Conservation (phyloP, 1,140 invertebrate genomes). For the Pachyrhynchus sulphureomaculatus region DNA sequence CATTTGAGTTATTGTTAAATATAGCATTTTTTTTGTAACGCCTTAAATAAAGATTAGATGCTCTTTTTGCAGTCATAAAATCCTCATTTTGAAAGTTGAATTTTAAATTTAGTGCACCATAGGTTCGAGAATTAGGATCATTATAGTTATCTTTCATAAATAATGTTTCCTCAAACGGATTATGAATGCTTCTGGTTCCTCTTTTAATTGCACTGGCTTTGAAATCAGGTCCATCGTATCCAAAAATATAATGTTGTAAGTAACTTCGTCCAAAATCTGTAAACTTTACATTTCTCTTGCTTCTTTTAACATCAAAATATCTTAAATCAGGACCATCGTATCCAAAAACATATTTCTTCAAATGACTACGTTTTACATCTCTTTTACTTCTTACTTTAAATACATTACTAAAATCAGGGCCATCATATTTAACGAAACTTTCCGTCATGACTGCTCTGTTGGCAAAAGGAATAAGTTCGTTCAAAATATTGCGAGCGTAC, state of each 20-base stretch:
- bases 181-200: too few relatives aligned
- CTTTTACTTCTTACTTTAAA: too few relatives aligned
- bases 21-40: background rate
- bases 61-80: background rate
- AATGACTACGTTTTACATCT: too few relatives aligned
- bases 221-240: background rate
- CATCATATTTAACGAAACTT: background rate
- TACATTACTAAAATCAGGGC: too few relatives aligned
- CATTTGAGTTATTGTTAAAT: background rate
- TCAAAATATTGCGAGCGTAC: constrained; percentile 24
- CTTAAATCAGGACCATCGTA: too few relatives aligned
- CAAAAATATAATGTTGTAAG: background rate
- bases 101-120: background rate
- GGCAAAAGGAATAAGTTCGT: background rate
- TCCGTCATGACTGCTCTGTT: background rate
- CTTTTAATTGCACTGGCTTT: background rate
- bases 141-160: background rate
- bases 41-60: background rate
- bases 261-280: background rate
- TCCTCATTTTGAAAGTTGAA: background rate
- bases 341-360: too few relatives aligned
- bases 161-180: too few relatives aligned
- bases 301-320: too few relatives aligned
- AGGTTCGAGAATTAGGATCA: background rate
- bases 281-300: background rate